A percentile compares a stretch with the other conserved stretches of the same genome.
phyloP scores from a whole-genome alignment of 1,140 invertebrate species.

The Lethrus apterus region DNA sequence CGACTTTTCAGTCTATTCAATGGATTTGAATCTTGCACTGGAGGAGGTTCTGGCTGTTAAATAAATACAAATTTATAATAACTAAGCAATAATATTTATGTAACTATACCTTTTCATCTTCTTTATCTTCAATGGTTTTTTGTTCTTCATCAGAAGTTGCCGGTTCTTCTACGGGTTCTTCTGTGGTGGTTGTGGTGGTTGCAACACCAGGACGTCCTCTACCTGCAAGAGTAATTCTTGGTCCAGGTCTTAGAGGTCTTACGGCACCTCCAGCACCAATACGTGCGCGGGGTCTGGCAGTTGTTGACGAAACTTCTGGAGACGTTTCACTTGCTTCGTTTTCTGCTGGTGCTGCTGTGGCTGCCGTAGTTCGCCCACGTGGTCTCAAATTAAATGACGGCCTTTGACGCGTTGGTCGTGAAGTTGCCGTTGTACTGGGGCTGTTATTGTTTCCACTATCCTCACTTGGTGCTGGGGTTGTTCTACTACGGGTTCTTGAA shows the following conservation, averaged over 20 bases:
- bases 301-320: neutral
- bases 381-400: neutral
- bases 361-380: neutral
- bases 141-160: conserved; percentile 44
- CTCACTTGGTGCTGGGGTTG: conserved; percentile 2
- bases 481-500: conserved; percentile 6
- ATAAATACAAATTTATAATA: conserved; percentile 20
- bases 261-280: conserved; percentile 3
- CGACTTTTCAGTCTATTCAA: conserved; percentile 43
- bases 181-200: conserved; percentile 44
- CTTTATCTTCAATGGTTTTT: conserved; percentile 44
- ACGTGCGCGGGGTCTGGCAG: neutral
- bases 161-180: conserved; percentile 44
- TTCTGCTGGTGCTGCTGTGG: neutral
- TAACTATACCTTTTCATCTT: conserved; percentile 28
- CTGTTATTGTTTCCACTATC: neutral
- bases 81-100: neutral
- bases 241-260: conserved; percentile 4
- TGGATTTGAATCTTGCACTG: conserved; percentile 37
- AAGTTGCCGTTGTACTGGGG: neutral
- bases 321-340: no score
- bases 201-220: conserved; percentile 23
- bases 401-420: neutral
- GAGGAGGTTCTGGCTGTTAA: conserved; percentile 35
- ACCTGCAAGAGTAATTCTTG: neutral